These are phyloP conservation scores for Idaea straminata DNA, from an alignment of 2,888 invertebrate genomes.

Conservation along the genomic window DNA sequence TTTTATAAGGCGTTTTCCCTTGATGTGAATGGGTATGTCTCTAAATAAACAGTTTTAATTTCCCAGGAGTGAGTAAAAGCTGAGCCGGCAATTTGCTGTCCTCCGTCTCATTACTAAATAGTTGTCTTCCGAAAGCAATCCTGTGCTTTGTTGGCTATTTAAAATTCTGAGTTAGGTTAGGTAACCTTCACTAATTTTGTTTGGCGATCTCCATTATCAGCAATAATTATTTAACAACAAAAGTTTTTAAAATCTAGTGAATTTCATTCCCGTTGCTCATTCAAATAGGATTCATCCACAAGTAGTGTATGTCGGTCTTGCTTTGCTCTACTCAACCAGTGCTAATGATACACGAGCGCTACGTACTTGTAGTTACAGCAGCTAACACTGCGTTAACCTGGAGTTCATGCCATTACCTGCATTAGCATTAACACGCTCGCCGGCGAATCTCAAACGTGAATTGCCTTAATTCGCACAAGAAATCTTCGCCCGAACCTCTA, in stretches of 20 bases:
- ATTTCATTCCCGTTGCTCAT: too few species aligned
- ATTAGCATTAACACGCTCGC: conserved; percentile 42
- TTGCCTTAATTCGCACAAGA: conserved; percentile 58
- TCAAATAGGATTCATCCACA: not conserved
- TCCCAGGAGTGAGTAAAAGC: conserved; percentile 52
- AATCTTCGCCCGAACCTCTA: conserved; percentile 51
- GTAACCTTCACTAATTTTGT: not conserved
- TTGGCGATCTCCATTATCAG: too few species aligned
- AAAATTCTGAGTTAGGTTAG: not conserved
- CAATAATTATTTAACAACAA: too few species aligned
- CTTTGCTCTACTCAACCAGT: not conserved
- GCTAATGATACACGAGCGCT: conserved; percentile 18
- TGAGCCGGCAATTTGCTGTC: conserved; percentile 50
- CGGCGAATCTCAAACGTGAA: conserved; percentile 43
- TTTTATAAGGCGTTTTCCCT: conserved; percentile 32
- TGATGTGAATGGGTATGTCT: conserved; percentile 43
- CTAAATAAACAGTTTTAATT: conserved; percentile 63
- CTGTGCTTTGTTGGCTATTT: conserved; percentile 6
- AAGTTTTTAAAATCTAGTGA: too few species aligned
- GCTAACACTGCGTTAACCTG: conserved; percentile 33
- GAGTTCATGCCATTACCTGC: conserved; percentile 33
- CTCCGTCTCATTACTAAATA: conserved; percentile 51
- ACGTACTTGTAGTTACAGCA: conserved; percentile 19
- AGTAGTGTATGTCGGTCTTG: not conserved
- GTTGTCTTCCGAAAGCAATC: conserved; percentile 50